Evolutionary conservation across 1,140 invertebrate genomes (phyloP).

Genomic region (Drosophila azteca): DNA sequence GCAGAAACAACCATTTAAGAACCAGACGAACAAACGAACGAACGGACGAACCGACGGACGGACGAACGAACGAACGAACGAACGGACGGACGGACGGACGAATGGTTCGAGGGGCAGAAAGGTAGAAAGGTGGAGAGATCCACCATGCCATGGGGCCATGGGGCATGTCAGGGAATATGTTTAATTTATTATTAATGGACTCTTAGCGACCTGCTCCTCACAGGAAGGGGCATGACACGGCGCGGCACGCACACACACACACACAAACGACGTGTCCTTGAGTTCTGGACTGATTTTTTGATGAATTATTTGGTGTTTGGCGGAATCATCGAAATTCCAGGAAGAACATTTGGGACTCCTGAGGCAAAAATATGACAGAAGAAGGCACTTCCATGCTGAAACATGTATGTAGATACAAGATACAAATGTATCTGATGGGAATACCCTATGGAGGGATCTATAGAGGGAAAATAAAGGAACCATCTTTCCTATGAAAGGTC

Average conservation of each 20-base stretch:
- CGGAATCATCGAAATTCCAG: constrained; percentile 25
- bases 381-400: too few species aligned
- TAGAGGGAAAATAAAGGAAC: too few species aligned
- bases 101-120: constrained; percentile 7
- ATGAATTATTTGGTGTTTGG: constrained; percentile 51
- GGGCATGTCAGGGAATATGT: constrained; percentile 54
- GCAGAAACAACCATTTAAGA: constrained; percentile 27
- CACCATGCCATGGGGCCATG: neutral
- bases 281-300: constrained; percentile 38
- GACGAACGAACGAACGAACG: constrained; percentile 1
- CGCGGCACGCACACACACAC: too few species aligned
- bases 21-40: constrained; percentile 1
- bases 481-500: too few species aligned
- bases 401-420: too few species aligned
- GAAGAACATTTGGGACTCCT: constrained; percentile 1
- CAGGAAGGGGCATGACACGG: too few species aligned
- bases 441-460: too few species aligned
- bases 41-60: neutral
- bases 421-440: too few species aligned
- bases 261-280: constrained; percentile 8
- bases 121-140: constrained; percentile 11
- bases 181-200: constrained; percentile 75
- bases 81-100: neutral
- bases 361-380: too few species aligned
- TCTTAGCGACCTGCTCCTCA: neutral